phyloP scores from a whole-genome alignment of 2,888 invertebrate genomes.

The Athalia circularis region DNA sequence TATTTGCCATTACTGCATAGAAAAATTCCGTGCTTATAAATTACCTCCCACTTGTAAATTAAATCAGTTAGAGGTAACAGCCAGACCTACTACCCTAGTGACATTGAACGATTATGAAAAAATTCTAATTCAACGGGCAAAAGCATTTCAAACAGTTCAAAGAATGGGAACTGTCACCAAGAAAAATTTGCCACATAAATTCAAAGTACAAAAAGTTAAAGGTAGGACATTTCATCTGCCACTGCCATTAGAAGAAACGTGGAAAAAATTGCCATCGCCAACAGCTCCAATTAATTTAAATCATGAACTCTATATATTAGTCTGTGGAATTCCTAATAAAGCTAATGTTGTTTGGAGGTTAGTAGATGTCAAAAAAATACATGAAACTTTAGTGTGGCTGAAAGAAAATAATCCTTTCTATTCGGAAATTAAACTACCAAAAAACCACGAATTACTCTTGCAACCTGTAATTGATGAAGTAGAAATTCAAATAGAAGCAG shows the following conservation, averaged over 20 bases:
- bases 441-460: conserved; percentile 47
- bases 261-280: conserved; percentile 61
- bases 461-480: conserved; percentile 36
- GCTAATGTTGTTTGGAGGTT: conserved; percentile 59
- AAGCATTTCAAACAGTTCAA: no score
- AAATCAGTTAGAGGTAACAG: conserved; percentile 53
- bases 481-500: conserved; percentile 48
- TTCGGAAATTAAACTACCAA: conserved; percentile 57
- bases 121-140: no score
- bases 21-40: conserved; percentile 52
- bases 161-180: no score
- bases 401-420: conserved; percentile 63
- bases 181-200: conserved; percentile 39
- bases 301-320: conserved; percentile 62
- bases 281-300: conserved; percentile 58
- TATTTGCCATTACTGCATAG: conserved; percentile 20
- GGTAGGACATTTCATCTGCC: conserved; percentile 66
- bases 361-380: conserved; percentile 63
- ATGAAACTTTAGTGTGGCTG: conserved; percentile 58
- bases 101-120: no score
- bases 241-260: conserved; percentile 63
- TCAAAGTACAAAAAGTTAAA: conserved; percentile 54
- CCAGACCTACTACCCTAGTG: background rate
- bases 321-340: conserved; percentile 63
- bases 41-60: conserved; percentile 59